phyloP scores from a whole-genome alignment of 2,113 vertebrate species.

The Odobenus rosmarus region DNA sequence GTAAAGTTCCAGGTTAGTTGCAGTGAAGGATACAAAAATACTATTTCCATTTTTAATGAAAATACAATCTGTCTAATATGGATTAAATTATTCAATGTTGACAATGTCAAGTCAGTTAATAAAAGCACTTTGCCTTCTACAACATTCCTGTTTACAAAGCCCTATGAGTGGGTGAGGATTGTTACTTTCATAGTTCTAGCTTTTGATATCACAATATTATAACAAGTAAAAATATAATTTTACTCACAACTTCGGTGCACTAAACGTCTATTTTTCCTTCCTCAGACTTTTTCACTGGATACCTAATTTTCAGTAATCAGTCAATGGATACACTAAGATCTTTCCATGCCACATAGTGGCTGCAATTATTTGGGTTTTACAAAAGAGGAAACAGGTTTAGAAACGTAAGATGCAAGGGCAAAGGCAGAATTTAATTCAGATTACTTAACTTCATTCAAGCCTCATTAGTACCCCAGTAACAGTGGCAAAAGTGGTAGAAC shows the following conservation, averaged over 20 bases:
- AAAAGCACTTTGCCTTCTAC: background rate
- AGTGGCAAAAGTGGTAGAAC: background rate
- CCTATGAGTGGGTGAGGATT: background rate
- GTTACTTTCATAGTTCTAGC: background rate
- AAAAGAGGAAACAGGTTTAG: background rate
- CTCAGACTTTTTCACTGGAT: background rate
- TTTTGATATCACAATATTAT: background rate
- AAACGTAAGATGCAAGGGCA: background rate
- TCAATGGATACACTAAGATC: background rate
- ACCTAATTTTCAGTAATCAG: background rate
- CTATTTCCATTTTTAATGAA: slow-evolving; percentile 7
- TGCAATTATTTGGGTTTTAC: slow-evolving; percentile 21
- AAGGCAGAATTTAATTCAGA: background rate
- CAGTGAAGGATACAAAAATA: background rate
- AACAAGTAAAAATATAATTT: background rate
- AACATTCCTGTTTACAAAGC: slow-evolving; percentile 21
- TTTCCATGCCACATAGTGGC: background rate
- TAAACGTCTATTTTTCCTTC: background rate
- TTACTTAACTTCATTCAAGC: background rate
- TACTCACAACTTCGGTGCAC: background rate
- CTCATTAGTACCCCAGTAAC: background rate
- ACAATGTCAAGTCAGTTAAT: background rate
- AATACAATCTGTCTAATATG: background rate
- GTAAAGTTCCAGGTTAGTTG: slow-evolving; percentile 12
- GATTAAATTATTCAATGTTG: background rate